phyloP scores from a whole-genome alignment of 2,113 vertebrate species.

The Colossoma macropomum region DNA sequence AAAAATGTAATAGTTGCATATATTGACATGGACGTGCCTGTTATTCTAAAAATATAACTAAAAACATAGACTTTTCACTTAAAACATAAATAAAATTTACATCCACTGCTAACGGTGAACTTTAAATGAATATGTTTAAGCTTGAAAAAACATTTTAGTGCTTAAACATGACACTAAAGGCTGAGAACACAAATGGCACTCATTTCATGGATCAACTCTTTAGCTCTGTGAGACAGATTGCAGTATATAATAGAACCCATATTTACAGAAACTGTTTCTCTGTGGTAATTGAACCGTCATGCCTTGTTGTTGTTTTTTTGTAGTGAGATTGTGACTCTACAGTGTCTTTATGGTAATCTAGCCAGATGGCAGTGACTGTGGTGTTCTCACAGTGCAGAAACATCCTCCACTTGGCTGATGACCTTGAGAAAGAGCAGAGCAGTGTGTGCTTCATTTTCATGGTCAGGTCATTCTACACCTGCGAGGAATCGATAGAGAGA shows the following conservation, averaged over 20 bases:
- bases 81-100: too few species aligned
- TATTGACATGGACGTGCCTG: too few species aligned
- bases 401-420: conserved; percentile 47
- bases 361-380: conserved; percentile 17
- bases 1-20: too few species aligned
- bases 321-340: not conserved
- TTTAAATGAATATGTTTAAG: too few species aligned
- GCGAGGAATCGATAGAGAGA: conserved; percentile 52
- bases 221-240: not conserved
- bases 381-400: conserved; percentile 38
- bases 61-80: too few species aligned
- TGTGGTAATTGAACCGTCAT: not conserved
- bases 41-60: too few species aligned
- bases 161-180: too few species aligned
- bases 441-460: conserved; percentile 46
- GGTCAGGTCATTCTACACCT: conserved; percentile 60
- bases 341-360: not conserved
- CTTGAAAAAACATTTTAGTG: too few species aligned
- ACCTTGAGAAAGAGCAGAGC: conserved; percentile 59
- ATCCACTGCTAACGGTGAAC: too few species aligned
- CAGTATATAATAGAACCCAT: not conserved
- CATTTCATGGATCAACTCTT: not conserved
- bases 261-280: not conserved
- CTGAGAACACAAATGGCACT: too few species aligned
- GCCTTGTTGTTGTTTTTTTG: not conserved